Percentiles rank a stretch among this genome's conserved stretches.
phyloP scores from a whole-genome alignment of 53 echinoderm and acorn worm species.

The Echinometra lucunter region DNA sequence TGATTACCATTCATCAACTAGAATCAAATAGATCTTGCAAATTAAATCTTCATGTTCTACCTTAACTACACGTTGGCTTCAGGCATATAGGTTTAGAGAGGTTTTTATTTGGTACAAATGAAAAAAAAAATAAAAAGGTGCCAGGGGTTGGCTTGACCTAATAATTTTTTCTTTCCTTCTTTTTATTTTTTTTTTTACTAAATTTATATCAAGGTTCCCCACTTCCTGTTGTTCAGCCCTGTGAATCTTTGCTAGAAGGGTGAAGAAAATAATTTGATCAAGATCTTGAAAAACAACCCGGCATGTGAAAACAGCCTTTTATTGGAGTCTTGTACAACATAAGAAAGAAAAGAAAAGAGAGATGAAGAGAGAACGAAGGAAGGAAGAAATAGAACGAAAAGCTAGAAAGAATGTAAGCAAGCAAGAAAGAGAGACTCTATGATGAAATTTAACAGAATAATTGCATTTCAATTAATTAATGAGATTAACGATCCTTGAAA shows the following conservation, averaged over 20 bases:
- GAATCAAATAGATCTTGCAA: background rate
- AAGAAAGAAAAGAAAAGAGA: too few species aligned
- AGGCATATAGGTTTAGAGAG: background rate
- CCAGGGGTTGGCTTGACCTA: background rate
- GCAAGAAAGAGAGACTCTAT: background rate
- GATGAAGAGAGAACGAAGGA: too few species aligned
- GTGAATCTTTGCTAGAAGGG: background rate
- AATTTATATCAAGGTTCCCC: background rate
- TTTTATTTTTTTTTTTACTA: too few species aligned
- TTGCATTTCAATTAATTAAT: background rate
- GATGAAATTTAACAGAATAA: background rate
- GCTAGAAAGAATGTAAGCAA: too few species aligned
- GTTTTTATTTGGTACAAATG: background rate
- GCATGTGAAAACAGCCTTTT: background rate
- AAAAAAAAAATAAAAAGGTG: background rate
- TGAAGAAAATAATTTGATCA: conserved; percentile 33
- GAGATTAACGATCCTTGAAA: background rate
- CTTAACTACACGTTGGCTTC: background rate
- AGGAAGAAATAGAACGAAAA: background rate
- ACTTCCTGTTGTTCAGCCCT: conserved; percentile 8
- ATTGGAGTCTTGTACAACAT: background rate
- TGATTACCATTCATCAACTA: background rate
- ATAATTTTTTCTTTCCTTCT: background rate
- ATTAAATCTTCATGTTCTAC: background rate
- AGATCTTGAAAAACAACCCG: conserved; percentile 40